Conservation (phyloP, 2,797 vertebrate genomes). For the Enteromius radiatus region DNA sequence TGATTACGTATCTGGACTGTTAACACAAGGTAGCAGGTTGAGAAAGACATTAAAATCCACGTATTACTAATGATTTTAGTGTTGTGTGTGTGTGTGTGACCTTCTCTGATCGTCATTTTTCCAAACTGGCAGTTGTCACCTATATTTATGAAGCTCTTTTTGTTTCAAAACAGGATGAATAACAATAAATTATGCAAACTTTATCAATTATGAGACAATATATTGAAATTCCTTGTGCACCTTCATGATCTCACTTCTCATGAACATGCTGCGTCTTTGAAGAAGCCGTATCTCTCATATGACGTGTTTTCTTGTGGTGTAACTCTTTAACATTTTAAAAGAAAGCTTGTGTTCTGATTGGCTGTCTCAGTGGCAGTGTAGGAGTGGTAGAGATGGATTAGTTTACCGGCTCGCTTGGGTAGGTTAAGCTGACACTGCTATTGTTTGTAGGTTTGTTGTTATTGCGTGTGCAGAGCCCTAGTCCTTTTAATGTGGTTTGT, state of each 20-base stretch:
- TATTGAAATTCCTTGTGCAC: not conserved
- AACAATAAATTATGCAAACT: not conserved
- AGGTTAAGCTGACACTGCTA: slow-evolving; percentile 12
- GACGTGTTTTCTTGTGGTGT: slow-evolving; percentile 40
- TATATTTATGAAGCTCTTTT: not conserved
- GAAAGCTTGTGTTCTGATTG: slow-evolving; percentile 49
- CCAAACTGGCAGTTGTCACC: not conserved
- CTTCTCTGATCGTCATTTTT: not conserved
- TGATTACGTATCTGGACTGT: not conserved
- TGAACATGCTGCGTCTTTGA: not conserved
- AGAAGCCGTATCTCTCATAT: slow-evolving; percentile 35
- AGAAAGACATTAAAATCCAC: not conserved
- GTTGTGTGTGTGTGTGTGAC: not conserved
- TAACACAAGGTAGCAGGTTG: not conserved
- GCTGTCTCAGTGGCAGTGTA: slow-evolving; percentile 37
- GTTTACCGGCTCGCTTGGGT: not conserved
- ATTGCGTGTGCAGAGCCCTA: not conserved
- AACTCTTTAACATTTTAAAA: slow-evolving; percentile 63
- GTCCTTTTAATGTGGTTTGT: slow-evolving; percentile 11
- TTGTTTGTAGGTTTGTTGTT: slow-evolving; percentile 31
- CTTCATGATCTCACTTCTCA: not conserved
- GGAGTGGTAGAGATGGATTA: slow-evolving; percentile 42
- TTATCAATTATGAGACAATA: not conserved
- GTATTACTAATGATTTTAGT: not conserved
- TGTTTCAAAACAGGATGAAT: not conserved